Conservation (phyloP, 2,888 invertebrate species). For the Bugulina stolonifera region DNA sequence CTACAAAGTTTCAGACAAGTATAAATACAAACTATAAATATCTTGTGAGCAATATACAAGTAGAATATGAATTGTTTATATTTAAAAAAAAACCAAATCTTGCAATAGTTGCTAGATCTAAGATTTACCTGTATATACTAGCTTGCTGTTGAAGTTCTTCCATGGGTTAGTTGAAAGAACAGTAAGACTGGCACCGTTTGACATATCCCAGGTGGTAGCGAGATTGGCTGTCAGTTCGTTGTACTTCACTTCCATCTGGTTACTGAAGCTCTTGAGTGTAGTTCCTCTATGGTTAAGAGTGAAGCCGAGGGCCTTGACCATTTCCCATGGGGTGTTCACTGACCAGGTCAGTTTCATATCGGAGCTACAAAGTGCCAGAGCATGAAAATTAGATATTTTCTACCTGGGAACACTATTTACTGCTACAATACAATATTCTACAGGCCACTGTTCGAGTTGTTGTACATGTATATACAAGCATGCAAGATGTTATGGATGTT, state of each 20-base stretch:
- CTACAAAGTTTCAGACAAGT: too few species aligned
- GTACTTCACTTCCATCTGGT: conserved; percentile 11
- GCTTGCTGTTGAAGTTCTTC: conserved; percentile 1
- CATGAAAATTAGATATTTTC: too few species aligned
- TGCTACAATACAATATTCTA: too few species aligned
- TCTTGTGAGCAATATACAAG: too few species aligned
- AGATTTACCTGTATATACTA: background rate
- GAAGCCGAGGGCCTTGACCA: background rate
- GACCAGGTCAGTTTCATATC: background rate
- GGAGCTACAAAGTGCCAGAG: background rate
- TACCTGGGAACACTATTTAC: too few species aligned
- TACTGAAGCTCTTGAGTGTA: background rate
- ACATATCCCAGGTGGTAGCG: background rate
- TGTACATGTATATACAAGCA: too few species aligned
- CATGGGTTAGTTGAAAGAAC: conserved; percentile 10
- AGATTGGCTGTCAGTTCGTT: background rate
- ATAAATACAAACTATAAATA: too few species aligned
- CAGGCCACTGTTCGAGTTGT: too few species aligned
- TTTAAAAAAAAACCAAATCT: too few species aligned
- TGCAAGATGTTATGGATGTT: too few species aligned
- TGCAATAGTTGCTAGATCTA: too few species aligned
- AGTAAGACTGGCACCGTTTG: background rate
- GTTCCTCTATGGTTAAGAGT: conserved; percentile 24
- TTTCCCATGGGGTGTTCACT: background rate
- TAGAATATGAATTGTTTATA: too few species aligned